phyloP scores from a whole-genome alignment of 2,113 vertebrate species.

The Eclectus roratus region DNA sequence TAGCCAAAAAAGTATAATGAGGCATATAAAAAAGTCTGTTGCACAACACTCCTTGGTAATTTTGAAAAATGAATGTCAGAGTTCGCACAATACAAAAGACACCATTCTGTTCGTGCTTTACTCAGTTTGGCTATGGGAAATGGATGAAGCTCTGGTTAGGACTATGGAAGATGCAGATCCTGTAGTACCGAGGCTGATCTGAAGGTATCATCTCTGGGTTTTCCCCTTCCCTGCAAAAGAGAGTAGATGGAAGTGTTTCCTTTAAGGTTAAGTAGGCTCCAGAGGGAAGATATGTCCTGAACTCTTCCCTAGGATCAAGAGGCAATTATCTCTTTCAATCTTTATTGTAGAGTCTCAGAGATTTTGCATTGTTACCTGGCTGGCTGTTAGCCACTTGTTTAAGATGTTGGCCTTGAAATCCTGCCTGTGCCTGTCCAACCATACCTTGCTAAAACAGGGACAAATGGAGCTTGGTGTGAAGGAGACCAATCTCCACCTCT shows the following conservation, averaged over 20 bases:
- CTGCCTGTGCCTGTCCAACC: neutral
- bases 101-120: neutral
- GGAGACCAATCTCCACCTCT: neutral
- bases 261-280: neutral
- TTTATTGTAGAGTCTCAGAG: neutral
- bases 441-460: neutral
- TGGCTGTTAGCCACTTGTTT: neutral
- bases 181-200: neutral
- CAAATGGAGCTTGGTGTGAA: neutral
- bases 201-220: neutral
- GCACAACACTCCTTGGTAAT: conserved; percentile 6
- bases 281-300: neutral
- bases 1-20: conserved; percentile 46
- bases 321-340: neutral
- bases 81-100: neutral
- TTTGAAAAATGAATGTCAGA: conserved; percentile 26
- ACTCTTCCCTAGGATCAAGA: neutral
- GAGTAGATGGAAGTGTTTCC: neutral
- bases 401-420: neutral
- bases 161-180: neutral
- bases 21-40: conserved; percentile 33
- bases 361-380: neutral
- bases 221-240: neutral
- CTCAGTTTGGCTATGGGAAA: neutral
- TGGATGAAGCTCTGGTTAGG: neutral